Percentiles rank a stretch among this genome's conserved stretches.
Evolutionary conservation across 2,888 invertebrate species (phyloP).

Genomic region (Stenoptilia bipunctidactyla): DNA sequence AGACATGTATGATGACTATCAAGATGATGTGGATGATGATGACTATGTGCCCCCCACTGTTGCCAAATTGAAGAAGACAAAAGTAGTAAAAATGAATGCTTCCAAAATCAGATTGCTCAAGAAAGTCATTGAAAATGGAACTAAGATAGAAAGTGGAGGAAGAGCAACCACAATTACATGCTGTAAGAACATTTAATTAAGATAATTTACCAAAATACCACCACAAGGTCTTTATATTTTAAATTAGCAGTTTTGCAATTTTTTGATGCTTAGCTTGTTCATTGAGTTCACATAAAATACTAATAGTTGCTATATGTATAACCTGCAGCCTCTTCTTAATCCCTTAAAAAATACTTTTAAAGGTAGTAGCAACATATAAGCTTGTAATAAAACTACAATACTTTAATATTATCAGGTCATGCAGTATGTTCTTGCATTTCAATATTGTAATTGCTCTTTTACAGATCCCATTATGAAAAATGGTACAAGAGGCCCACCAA

Average conservation of each 20-base stretch:
- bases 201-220: no score
- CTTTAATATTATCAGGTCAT: no score
- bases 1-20: conserved; percentile 51
- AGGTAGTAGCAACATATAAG: neutral
- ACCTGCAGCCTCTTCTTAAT: neutral
- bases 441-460: conserved; percentile 13
- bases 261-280: no score
- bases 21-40: conserved; percentile 52
- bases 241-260: no score
- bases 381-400: no score
- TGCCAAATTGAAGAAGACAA: conserved; percentile 51
- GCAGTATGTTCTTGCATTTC: no score
- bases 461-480: conserved; percentile 58
- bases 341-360: neutral
- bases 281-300: no score
- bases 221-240: no score
- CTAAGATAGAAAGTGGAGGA: conserved; percentile 20
- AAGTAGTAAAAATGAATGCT: conserved; percentile 49
- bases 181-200: no score
- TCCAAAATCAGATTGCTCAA: conserved; percentile 29
- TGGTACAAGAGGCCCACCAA: conserved; percentile 52
- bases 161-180: conserved; percentile 57
- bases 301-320: no score
- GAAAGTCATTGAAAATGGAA: conserved; percentile 6
- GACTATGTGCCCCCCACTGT: conserved; percentile 50